Evolutionary conservation across 37 sponge, comb jelly and placozoan genomes (phyloP), one percentile per base, ranked within the genome.

Genomic region (Beroe ovata): DNA sequence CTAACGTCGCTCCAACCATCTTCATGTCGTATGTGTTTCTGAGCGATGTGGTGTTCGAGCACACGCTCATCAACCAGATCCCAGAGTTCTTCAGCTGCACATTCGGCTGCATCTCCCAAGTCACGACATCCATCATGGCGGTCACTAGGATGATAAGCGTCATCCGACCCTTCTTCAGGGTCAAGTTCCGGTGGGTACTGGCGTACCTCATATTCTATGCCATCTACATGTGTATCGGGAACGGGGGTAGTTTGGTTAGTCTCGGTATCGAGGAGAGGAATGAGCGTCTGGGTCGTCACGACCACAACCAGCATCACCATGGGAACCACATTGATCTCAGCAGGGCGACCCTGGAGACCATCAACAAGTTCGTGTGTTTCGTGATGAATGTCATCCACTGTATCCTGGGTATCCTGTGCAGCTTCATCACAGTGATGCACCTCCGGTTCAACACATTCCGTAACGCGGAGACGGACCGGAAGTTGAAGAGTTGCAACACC

Each of bases 21-120:
- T 77, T 77, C 47, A 77, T 77, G 84, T 16, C 38, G 16, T 77
- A 77, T 29, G 84, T 77, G 22, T 77, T 77, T 40, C 54, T 77
- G n/a, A 42, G 28, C 28, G n/a, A 42, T 42, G 22, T 77, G 28
- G 14, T 41, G 84, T 77, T 77, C 28, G 25, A 40, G 38, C 33
- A 77, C 84, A 77, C 84, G 28, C 33, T 77, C 22, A 1, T n/a
- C 8, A 77, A 77, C 54, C 84, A 77, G 47, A 8, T 77, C 22
- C 84, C 84, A 1, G 84, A 77, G 84, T 77, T 77, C 84, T 77
- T 77, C 84, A 77, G 84, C 84, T 77, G 84, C 28, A 77, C 84
- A 14, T 77, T 77, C 28, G 84, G 84, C 28, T 77, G 84, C 84
- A 77, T 77, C 11, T 42, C 54, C 33, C 84, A 77, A 42, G 84